Evolutionary conservation across 1,140 invertebrate species (phyloP).

Genomic region (Mycetomoellerius zeteki): DNA sequence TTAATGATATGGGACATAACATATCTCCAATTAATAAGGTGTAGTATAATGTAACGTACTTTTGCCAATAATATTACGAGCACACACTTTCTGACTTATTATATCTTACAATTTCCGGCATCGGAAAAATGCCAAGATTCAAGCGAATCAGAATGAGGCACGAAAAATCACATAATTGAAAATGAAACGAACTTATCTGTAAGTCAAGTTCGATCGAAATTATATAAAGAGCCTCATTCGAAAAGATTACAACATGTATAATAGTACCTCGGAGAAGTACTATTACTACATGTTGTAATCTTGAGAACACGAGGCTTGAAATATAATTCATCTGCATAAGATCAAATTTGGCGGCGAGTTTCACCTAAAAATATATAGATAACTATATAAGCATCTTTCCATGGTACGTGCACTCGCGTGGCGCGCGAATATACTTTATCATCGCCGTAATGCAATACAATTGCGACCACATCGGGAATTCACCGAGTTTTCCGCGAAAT

Average conservation of each 20-base stretch:
- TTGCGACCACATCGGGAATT: conserved; percentile 66
- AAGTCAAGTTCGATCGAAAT: no score
- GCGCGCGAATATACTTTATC: conserved; percentile 65
- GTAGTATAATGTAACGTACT: neutral
- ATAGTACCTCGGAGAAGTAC: no score
- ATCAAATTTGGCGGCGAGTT: neutral
- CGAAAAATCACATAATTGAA: conserved; percentile 9
- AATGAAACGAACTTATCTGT: no score
- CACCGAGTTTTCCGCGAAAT: conserved; percentile 75
- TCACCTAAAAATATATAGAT: neutral
- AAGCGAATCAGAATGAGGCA: neutral
- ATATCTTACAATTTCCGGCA: neutral
- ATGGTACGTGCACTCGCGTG: neutral
- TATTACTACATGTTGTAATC: no score
- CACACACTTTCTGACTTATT: neutral
- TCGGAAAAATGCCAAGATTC: neutral
- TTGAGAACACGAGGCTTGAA: no score
- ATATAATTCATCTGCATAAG: neutral
- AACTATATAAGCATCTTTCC: neutral
- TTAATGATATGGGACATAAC: neutral
- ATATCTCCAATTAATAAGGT: neutral
- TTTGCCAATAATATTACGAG: neutral
- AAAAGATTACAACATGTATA: no score
- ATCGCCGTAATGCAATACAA: conserved; percentile 71
- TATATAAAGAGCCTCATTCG: no score